A percentile compares a stretch with the other conserved stretches of the same genome.
These are phyloP conservation scores for Psittacula echo DNA, from an alignment of 2,797 vertebrate species.

Conservation along the genomic window DNA sequence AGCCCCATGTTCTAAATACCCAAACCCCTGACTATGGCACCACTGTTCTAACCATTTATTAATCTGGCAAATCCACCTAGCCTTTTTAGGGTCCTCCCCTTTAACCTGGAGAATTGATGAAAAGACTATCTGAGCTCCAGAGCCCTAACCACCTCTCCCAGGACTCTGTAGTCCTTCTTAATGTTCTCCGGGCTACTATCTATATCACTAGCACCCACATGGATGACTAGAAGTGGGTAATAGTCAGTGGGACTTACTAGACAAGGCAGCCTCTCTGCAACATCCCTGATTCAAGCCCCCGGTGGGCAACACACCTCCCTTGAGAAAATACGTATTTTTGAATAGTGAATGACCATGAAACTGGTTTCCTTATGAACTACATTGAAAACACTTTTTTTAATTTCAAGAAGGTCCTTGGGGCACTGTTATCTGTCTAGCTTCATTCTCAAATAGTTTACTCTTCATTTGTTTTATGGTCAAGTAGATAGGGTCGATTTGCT, in stretches of 20 bases:
- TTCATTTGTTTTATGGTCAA: slow-evolving; percentile 45
- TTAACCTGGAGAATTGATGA: neutral
- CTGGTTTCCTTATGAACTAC: slow-evolving; percentile 13
- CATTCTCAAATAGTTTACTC: neutral
- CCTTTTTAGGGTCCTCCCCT: neutral
- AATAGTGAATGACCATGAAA: slow-evolving; percentile 18
- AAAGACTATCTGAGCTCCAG: neutral
- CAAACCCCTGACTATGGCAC: neutral
- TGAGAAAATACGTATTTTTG: neutral
- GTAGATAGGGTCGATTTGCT: slow-evolving; percentile 27
- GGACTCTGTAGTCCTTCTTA: neutral
- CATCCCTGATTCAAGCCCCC: neutral
- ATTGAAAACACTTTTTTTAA: neutral
- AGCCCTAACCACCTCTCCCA: neutral
- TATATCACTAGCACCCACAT: neutral
- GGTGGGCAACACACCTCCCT: neutral
- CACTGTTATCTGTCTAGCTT: neutral
- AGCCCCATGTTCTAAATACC: too few relatives aligned
- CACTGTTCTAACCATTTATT: neutral
- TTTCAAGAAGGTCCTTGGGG: neutral
- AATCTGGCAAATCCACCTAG: neutral
- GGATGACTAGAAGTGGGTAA: neutral
- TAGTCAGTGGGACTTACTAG: neutral
- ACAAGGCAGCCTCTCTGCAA: neutral
- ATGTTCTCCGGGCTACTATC: neutral